Percentiles rank a stretch among this genome's conserved stretches.
These are phyloP conservation scores for Probosciger aterrimus DNA, from an alignment of 2,113 vertebrate genomes.

Conservation along the genomic window DNA sequence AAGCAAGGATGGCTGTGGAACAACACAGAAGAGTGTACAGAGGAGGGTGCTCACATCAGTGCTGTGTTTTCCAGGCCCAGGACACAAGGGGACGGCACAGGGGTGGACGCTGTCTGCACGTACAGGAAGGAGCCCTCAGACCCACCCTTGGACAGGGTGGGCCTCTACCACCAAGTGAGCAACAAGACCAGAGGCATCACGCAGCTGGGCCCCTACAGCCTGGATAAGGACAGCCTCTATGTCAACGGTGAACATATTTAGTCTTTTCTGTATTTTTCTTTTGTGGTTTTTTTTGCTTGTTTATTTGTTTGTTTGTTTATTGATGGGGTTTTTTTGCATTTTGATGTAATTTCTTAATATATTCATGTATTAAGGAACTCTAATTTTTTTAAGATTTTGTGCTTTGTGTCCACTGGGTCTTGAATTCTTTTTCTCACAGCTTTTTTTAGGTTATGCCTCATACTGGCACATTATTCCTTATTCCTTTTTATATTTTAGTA, in stretches of 20 bases:
- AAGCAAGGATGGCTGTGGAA: fast-evolving
- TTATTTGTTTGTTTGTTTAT: background rate
- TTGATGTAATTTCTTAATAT: background rate
- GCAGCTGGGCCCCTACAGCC: slow-evolving; percentile 57
- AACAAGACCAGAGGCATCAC: slow-evolving; percentile 17
- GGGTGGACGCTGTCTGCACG: slow-evolving; percentile 55
- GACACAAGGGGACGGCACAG: background rate
- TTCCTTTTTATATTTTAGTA: fast-evolving
- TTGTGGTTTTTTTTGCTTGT: background rate
- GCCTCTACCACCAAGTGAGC: slow-evolving; percentile 61
- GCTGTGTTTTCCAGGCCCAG: background rate
- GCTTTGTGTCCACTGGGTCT: background rate
- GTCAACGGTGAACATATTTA: slow-evolving; percentile 5
- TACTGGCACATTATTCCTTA: background rate
- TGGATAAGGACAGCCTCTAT: slow-evolving; percentile 67
- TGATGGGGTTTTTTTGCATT: background rate
- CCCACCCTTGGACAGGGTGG: background rate
- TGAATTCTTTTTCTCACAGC: background rate
- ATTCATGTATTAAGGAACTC: background rate
- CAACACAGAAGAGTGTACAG: background rate
- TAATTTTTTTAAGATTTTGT: background rate
- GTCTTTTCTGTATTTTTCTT: background rate
- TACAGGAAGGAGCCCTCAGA: background rate
- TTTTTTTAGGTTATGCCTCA: background rate
- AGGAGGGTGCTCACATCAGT: fast-evolving